Base-by-base conservation (phyloP, 2,797 vertebrate genomes). In the Enteromius anoplus region DNA sequence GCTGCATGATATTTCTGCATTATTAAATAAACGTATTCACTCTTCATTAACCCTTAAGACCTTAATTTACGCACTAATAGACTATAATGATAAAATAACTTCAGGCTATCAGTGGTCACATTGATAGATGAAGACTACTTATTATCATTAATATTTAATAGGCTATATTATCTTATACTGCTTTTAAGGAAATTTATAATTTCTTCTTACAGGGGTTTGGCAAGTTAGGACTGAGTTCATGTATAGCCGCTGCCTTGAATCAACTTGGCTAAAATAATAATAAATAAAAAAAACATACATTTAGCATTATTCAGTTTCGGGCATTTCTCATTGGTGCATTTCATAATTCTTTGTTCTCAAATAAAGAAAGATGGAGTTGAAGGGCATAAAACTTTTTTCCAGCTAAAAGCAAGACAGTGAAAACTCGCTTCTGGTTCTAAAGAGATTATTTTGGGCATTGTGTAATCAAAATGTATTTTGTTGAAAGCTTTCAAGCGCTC, bases 1-100 rank as follows among this genome's bases (percentile, higher is more conserved):
- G 90, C 86, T 86, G 87, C 85, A 84, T 91, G 91, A 92, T 93
- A 92, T 91, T 92, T 89, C 92, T 92, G 91, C 91, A 92, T 93
- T 93, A 93, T 93, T 92, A 94, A 93, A 91, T 88, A 87, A 92
- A 93, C 91, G 91, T 93, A 91, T 92, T 91, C 87, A 84, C 88
- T 90, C 89, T 92, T 94, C 93, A 95, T 95, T 94, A 95, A 94
- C 94, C 93, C 90, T 89, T 51, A 91, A 92, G 93, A 93, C 93
- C 93, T 92, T 93, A 87, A 94, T 94, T 95, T 94, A 92, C 85
- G 47, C 86, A 90, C 87, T 91, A 92, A 92, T 93, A 93, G 92
- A 92, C 89, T 90, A 89, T 92, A 93, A 93, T 91, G 92, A 92
- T 93, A 93, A 93, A 93, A 94, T 93, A 92, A 91, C 91, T 93